Evolutionary conservation across 2,888 invertebrate genomes (phyloP).

Genomic region (Proisotoma minuta): DNA sequence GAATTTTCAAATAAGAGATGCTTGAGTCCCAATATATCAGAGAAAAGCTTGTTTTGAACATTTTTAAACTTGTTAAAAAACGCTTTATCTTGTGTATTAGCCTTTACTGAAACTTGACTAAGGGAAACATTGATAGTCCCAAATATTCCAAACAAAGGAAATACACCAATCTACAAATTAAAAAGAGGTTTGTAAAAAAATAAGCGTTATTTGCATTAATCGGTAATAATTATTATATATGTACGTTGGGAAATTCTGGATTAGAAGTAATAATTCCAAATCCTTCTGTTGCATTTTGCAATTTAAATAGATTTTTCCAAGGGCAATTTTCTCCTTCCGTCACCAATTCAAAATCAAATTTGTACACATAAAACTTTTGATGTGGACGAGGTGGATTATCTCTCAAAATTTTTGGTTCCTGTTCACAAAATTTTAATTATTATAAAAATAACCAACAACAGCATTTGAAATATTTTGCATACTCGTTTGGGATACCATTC

Average conservation of each 20-base stretch:
- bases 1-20: neutral
- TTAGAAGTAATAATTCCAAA: neutral
- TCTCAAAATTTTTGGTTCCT: neutral
- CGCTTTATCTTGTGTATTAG: neutral
- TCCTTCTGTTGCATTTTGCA: constrained; percentile 10
- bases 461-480: neutral
- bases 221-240: neutral
- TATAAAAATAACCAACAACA: neutral
- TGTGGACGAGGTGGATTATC: neutral
- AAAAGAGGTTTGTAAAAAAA: neutral
- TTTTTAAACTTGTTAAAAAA: neutral
- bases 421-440: neutral
- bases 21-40: constrained; percentile 6
- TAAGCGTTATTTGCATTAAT: neutral
- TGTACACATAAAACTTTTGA: constrained; percentile 6
- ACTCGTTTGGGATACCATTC: constrained; percentile 35
- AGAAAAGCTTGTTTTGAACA: constrained; percentile 2
- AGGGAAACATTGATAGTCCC: constrained; percentile 10
- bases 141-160: constrained; percentile 22
- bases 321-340: neutral
- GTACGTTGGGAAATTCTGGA: too few species aligned
- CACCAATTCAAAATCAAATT: constrained; percentile 8
- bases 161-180: constrained; percentile 12
- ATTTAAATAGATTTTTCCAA: constrained; percentile 9
- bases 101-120: too few species aligned